A percentile compares a stretch with the other conserved stretches of the same genome.
Conservation (phyloP, 2,113 vertebrate species). For the Anhinga anhinga region DNA sequence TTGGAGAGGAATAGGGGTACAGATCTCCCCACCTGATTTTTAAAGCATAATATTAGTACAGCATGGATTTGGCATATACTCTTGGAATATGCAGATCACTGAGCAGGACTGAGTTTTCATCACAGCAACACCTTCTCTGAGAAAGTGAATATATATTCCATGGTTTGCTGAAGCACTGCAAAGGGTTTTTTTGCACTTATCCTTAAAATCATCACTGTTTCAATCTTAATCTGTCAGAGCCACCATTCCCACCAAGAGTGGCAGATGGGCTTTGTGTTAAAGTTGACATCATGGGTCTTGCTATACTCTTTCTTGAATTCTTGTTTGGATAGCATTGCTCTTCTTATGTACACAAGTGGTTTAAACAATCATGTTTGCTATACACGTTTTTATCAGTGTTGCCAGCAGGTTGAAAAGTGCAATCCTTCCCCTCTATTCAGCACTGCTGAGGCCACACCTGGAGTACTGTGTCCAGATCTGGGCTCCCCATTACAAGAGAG, state of each 20-base stretch:
- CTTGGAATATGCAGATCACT: not conserved
- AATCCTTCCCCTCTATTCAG: not conserved
- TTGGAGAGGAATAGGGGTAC: not conserved
- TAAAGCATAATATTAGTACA: not conserved
- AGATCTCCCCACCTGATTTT: not conserved
- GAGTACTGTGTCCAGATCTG: not conserved
- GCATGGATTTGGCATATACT: not conserved
- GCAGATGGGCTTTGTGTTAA: not conserved
- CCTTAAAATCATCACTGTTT: not conserved
- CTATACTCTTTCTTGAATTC: not conserved
- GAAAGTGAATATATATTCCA: not conserved
- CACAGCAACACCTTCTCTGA: not conserved
- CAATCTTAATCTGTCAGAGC: not conserved
- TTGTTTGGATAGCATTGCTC: not conserved
- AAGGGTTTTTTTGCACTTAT: not conserved
- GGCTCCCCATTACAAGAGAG: not conserved
- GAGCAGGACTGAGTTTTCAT: not conserved
- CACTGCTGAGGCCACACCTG: not conserved
- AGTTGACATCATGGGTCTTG: not conserved
- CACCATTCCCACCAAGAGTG: not conserved
- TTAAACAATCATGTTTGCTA: not conserved
- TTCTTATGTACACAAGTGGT: not conserved
- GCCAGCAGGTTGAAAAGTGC: not conserved
- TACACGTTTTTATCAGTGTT: not conserved
- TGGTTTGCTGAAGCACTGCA: not conserved